Evolutionary conservation across 2,888 invertebrate species (phyloP).

Genomic region (Anthophora plumipes): DNA sequence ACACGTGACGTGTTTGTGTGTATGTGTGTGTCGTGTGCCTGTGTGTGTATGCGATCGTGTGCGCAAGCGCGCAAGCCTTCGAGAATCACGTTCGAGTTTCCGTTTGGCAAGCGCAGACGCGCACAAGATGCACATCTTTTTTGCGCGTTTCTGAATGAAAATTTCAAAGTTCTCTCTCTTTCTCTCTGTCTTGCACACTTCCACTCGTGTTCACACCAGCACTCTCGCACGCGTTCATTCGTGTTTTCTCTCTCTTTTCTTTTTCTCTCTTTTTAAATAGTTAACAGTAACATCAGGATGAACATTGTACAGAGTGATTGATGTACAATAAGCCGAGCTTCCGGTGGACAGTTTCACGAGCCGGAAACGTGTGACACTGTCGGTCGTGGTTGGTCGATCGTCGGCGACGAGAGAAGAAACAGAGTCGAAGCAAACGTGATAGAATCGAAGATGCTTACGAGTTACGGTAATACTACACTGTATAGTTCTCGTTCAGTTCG

Average conservation of each 20-base stretch:
- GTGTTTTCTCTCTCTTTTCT: not conserved
- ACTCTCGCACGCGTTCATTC: slow-evolving; percentile 10
- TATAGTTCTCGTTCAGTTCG: slow-evolving; percentile 11
- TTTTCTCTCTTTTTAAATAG: slow-evolving; percentile 63
- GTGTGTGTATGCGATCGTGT: slow-evolving; percentile 39
- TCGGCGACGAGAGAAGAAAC: slow-evolving; percentile 30
- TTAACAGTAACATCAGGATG: slow-evolving; percentile 74
- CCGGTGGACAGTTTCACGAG: slow-evolving; percentile 46
- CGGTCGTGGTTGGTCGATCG: slow-evolving; percentile 43
- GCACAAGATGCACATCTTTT: slow-evolving; percentile 16
- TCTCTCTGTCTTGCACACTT: not conserved
- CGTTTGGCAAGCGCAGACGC: slow-evolving; percentile 17
- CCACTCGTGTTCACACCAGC: not conserved
- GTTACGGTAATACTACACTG: slow-evolving; percentile 38
- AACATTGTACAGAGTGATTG: slow-evolving; percentile 75
- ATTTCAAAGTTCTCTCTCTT: slow-evolving; percentile 36
- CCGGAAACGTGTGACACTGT: slow-evolving; percentile 29
- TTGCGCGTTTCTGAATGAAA: slow-evolving; percentile 33
- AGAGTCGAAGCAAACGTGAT: not conserved
- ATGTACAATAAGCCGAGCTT: slow-evolving; percentile 64
- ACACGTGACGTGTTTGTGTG: slow-evolving; percentile 49
- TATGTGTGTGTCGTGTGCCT: slow-evolving; percentile 36
- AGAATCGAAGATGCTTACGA: slow-evolving; percentile 35
- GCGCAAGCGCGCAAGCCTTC: slow-evolving; percentile 29
- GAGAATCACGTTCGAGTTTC: not conserved